Percentiles rank a stretch among this genome's conserved stretches.
Evolutionary conservation across 2,113 vertebrate genomes (phyloP).

Genomic region (Willisornis vidua): DNA sequence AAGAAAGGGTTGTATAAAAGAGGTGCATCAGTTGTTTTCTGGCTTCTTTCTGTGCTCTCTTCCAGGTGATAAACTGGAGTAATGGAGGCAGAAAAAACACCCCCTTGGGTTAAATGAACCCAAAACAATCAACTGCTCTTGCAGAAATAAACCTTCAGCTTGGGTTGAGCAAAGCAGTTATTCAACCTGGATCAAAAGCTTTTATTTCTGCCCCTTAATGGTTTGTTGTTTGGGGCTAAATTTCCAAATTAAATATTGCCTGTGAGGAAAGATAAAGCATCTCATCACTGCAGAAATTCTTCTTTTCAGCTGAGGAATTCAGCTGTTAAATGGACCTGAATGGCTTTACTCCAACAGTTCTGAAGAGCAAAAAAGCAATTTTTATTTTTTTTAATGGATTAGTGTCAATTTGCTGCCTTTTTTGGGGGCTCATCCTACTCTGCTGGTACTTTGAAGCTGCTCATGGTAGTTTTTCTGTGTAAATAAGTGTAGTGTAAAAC

Average conservation of each 20-base stretch:
- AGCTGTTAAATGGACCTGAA: background rate
- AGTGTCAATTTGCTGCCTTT: background rate
- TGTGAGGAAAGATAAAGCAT: background rate
- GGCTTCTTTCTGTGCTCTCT: background rate
- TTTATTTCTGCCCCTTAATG: background rate
- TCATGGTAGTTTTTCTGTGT: background rate
- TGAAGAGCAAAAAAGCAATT: background rate
- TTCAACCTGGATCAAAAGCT: background rate
- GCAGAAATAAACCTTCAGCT: background rate
- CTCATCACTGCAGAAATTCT: background rate
- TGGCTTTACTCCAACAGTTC: background rate
- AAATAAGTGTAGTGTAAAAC: fast-evolving
- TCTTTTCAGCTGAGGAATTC: background rate
- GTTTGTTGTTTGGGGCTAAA: background rate
- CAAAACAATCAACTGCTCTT: background rate
- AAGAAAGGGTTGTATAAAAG: background rate
- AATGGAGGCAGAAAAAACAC: background rate
- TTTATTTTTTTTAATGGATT: background rate
- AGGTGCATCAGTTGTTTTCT: background rate
- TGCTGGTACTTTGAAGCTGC: background rate
- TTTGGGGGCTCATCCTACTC: background rate
- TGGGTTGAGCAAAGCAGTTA: background rate
- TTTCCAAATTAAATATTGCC: background rate
- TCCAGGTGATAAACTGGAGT: background rate
- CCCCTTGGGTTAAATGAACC: background rate